These are phyloP conservation scores for Cenopis cana DNA, from an alignment of 2,888 invertebrate genomes.

Conservation along the genomic window DNA sequence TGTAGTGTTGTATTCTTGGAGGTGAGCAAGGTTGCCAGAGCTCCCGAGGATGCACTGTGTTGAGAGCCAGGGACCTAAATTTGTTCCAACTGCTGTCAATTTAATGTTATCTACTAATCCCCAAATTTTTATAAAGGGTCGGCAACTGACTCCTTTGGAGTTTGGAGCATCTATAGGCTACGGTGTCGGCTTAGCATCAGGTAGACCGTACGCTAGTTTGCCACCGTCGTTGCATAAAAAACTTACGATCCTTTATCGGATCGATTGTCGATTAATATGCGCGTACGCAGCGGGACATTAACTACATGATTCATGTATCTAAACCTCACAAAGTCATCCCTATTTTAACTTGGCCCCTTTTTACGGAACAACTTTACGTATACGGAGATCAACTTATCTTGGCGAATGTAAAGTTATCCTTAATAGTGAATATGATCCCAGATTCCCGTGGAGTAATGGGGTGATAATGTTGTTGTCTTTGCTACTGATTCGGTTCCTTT, in stretches of 20 bases:
- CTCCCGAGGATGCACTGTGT: no score
- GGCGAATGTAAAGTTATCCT: neutral
- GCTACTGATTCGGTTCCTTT: slow-evolving; percentile 1
- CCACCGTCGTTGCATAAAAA: no score
- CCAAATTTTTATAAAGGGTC: no score
- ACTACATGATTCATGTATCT: neutral
- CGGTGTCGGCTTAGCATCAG: no score
- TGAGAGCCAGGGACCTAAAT: no score
- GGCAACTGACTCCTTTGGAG: no score
- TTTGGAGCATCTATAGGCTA: no score
- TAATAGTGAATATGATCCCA: neutral
- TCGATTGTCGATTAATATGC: neutral
- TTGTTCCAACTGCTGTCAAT: no score
- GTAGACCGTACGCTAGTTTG: no score
- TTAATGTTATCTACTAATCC: no score
- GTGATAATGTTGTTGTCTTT: neutral
- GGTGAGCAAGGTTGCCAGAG: no score
- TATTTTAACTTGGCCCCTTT: neutral
- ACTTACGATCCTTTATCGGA: neutral
- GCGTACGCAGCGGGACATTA: slow-evolving; percentile 1
- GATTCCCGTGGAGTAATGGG: neutral
- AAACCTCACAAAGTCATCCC: neutral
- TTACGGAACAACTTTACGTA: neutral
- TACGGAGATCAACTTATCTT: neutral
- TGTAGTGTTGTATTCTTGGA: no score